phyloP scores from a whole-genome alignment of 1,140 invertebrate species.

The Panagrolaimus sp. region DNA sequence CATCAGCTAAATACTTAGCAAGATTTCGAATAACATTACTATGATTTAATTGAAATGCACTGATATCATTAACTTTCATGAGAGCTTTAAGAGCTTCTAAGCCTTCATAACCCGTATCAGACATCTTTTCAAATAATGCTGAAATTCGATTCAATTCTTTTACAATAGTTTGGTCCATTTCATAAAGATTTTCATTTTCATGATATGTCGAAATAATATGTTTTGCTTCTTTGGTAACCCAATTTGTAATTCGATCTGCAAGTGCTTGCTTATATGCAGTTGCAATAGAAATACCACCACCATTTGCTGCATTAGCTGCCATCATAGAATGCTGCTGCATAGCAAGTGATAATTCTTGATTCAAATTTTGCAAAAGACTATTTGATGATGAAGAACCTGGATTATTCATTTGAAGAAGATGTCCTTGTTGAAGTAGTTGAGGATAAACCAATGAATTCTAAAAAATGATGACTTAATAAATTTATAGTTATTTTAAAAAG shows the following conservation, averaged over 20 bases:
- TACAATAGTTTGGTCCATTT: neutral
- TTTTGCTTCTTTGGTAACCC: slow-evolving; percentile 13
- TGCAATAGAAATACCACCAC: neutral
- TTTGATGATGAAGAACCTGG: too few species aligned
- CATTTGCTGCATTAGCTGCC: neutral
- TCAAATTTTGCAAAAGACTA: too few species aligned
- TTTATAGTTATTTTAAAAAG: too few species aligned
- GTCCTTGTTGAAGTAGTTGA: too few species aligned
- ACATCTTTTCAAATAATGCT: neutral
- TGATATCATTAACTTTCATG: slow-evolving; percentile 38
- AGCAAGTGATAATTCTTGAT: too few species aligned
- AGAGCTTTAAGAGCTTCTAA: slow-evolving; percentile 31
- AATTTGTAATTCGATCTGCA: slow-evolving; percentile 6
- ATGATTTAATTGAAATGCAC: slow-evolving; percentile 51
- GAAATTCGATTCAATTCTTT: slow-evolving; percentile 22
- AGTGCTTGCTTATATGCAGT: neutral
- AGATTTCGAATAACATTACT: slow-evolving; percentile 47
- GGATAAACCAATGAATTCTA: too few species aligned
- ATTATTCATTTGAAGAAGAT: too few species aligned
- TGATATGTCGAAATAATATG: slow-evolving; percentile 11
- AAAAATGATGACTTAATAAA: too few species aligned
- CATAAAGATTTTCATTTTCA: neutral
- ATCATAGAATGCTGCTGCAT: too few species aligned
- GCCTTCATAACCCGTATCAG: slow-evolving; percentile 39
- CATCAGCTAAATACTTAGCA: slow-evolving; percentile 35